These are phyloP conservation scores for Drosophila varians DNA, from an alignment of 1,140 invertebrate genomes.

Conservation along the genomic window DNA sequence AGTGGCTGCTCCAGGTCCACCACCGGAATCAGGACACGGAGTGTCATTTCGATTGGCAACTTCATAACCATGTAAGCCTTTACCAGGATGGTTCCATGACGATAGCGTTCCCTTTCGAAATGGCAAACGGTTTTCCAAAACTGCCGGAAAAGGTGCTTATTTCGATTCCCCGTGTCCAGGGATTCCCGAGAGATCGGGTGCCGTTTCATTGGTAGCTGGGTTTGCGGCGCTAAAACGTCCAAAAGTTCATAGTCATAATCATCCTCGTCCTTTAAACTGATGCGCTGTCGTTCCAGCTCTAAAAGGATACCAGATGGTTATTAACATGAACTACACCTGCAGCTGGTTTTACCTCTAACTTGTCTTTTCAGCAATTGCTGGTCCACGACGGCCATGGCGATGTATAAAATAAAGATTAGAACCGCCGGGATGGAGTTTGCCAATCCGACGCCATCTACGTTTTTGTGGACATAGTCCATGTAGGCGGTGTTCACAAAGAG, in stretches of 20 bases:
- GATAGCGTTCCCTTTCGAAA: conserved; percentile 7
- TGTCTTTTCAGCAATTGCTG: conserved; percentile 6
- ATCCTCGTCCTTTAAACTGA: neutral
- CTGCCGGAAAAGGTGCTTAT: conserved; percentile 6
- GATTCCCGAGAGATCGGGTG: neutral
- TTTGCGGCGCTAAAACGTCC: neutral
- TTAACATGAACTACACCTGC: no score
- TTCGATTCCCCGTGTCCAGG: neutral
- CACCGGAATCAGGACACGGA: conserved; percentile 22
- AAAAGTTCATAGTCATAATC: neutral
- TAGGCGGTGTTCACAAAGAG: conserved; percentile 20
- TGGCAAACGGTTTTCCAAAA: conserved; percentile 18
- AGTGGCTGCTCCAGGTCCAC: conserved; percentile 25
- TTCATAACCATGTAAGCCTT: conserved; percentile 2
- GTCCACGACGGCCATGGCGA: conserved; percentile 18
- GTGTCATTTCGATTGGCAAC: conserved; percentile 13
- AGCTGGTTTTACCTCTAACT: conserved; percentile 2
- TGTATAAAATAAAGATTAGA: conserved; percentile 10
- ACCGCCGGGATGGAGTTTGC: neutral
- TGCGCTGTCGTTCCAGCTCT: neutral
- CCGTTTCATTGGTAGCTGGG: neutral
- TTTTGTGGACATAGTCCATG: conserved; percentile 28
- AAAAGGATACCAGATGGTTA: neutral
- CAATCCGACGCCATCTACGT: neutral
- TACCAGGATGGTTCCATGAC: neutral